Conservation (phyloP, 2,113 vertebrate genomes). For the Muscicapa adusta region DNA sequence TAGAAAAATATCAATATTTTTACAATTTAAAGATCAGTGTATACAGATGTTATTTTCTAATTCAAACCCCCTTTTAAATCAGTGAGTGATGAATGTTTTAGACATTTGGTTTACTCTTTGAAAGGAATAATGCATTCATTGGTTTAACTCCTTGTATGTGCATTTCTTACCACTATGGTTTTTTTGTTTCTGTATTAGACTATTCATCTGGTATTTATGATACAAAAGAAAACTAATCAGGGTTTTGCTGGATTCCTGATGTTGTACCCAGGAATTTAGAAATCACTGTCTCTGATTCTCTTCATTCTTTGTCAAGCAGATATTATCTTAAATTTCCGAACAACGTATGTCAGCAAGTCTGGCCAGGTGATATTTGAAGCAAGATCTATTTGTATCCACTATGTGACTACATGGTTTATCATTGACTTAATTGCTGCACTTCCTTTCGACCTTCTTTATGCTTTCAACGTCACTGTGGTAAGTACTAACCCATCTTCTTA, state of each 20-base stretch:
- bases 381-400: slow-evolving; percentile 97
- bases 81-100: background rate
- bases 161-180: background rate
- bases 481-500: slow-evolving; percentile 58
- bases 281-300: background rate
- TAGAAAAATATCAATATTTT: background rate
- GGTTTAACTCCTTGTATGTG: background rate
- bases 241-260: background rate
- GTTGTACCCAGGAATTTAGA: background rate
- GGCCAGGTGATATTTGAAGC: slow-evolving; percentile 98
- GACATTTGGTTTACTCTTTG: background rate
- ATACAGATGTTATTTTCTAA: background rate
- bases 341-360: slow-evolving; percentile 96
- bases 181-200: background rate
- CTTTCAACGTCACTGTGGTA: slow-evolving; percentile 98
- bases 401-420: slow-evolving; percentile 97
- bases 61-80: background rate
- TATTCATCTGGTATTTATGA: background rate
- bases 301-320: slow-evolving; percentile 77
- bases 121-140: background rate
- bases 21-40: background rate
- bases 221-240: background rate
- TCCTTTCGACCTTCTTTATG: slow-evolving; percentile 96
- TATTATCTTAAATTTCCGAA: slow-evolving; percentile 97
- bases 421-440: slow-evolving; percentile 95